Percentiles rank a stretch among this genome's conserved stretches.
Conservation (phyloP, 2,113 vertebrate species). For the Oncorhynchus kisutch region DNA sequence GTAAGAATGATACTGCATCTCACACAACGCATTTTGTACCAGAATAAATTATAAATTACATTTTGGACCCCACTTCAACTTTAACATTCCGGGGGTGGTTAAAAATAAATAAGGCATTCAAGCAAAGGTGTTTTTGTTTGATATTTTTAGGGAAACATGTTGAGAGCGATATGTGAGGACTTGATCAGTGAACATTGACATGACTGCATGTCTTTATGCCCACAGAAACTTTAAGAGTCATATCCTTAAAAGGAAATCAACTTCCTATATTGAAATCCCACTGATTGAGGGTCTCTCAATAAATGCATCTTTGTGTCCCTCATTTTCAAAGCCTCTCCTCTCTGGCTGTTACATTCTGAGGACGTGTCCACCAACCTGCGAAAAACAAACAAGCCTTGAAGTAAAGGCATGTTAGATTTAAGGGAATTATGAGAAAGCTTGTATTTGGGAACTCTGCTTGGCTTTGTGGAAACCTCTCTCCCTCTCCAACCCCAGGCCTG, state of each 20-base stretch:
- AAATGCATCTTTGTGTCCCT: background rate
- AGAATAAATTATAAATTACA: background rate
- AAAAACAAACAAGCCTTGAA: background rate
- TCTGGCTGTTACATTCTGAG: background rate
- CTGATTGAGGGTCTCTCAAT: background rate
- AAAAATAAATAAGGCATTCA: constrained; percentile 3
- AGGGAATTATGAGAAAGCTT: background rate
- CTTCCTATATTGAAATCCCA: background rate
- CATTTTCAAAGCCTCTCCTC: background rate
- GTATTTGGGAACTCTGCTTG: background rate
- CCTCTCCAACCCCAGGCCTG: constrained; percentile 25
- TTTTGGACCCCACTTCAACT: constrained; percentile 31
- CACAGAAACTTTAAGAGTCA: background rate
- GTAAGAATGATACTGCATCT: background rate
- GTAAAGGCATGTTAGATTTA: background rate
- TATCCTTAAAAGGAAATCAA: background rate
- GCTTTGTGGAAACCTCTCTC: constrained; percentile 13
- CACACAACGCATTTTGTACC: background rate
- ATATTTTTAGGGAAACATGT: background rate
- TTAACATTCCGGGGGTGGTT: constrained; percentile 16
- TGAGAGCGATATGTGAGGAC: background rate
- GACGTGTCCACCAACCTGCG: background rate
- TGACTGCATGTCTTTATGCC: background rate
- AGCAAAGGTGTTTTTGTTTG: background rate
- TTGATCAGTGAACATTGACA: background rate